These are phyloP conservation scores for Brachyrhaphis roseni DNA, from an alignment of 2,797 vertebrate genomes.

Conservation along the genomic window DNA sequence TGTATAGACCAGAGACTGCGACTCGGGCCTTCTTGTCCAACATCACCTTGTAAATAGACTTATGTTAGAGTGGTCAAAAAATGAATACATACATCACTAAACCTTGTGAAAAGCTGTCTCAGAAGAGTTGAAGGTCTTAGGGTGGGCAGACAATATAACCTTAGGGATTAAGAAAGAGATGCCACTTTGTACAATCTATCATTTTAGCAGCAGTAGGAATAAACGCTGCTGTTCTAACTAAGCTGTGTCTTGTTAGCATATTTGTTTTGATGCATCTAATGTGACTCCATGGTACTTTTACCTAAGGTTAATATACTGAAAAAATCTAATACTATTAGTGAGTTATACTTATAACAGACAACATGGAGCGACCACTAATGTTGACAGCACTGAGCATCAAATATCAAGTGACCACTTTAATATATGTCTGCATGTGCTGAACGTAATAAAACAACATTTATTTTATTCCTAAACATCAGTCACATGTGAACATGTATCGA, in stretches of 20 bases:
- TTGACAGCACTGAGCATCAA: constrained; percentile 15
- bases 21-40: background rate
- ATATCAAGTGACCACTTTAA: constrained; percentile 34
- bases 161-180: background rate
- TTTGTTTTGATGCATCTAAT: background rate
- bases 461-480: constrained; percentile 54
- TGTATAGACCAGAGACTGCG: background rate
- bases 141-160: background rate
- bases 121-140: background rate
- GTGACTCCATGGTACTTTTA: background rate
- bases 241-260: background rate
- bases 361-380: constrained; percentile 6
- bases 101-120: background rate
- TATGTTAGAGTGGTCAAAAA: background rate
- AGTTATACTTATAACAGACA: constrained; percentile 22
- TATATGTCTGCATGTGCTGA: constrained; percentile 19
- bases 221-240: background rate
- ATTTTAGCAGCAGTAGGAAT: background rate
- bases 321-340: constrained; percentile 4
- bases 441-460: constrained; percentile 36
- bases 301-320: background rate
- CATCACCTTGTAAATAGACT: background rate
- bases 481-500: constrained; percentile 61
- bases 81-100: background rate
- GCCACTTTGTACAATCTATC: background rate